Conservation (phyloP, 2,797 vertebrate species). For the Lacerta agilis region DNA sequence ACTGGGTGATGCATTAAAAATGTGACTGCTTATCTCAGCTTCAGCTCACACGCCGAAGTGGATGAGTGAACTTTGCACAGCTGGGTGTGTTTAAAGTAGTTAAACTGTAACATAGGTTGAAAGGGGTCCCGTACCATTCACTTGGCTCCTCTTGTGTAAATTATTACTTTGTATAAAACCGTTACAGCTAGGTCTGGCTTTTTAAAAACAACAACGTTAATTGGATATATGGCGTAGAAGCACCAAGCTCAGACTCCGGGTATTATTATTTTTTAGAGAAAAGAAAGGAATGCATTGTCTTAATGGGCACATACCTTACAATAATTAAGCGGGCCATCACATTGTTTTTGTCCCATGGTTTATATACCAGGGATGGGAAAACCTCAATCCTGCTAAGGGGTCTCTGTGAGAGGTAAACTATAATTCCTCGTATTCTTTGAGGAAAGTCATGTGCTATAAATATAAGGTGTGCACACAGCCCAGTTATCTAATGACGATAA, state of each 20-base stretch:
- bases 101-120: constrained; percentile 88
- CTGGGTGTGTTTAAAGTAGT: constrained; percentile 88
- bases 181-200: constrained; percentile 84
- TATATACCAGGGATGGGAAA: no score
- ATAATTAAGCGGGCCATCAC: no score
- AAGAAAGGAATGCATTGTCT: constrained; percentile 26
- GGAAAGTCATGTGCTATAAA: no score
- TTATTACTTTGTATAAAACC: constrained; percentile 86
- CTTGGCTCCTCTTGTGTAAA: constrained; percentile 86
- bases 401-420: no score
- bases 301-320: no score
- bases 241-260: constrained; percentile 54
- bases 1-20: constrained; percentile 1
- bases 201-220: constrained; percentile 82
- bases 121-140: constrained; percentile 86
- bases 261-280: constrained; percentile 56
- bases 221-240: constrained; percentile 73
- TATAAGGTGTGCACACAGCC: no score
- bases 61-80: constrained; percentile 83
- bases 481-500: no score
- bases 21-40: constrained; percentile 13
- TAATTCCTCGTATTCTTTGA: no score
- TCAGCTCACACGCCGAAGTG: constrained; percentile 37
- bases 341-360: no score
- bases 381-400: no score